Conservation (phyloP, 2,797 vertebrate genomes). For the Mionectes olivaceus region DNA sequence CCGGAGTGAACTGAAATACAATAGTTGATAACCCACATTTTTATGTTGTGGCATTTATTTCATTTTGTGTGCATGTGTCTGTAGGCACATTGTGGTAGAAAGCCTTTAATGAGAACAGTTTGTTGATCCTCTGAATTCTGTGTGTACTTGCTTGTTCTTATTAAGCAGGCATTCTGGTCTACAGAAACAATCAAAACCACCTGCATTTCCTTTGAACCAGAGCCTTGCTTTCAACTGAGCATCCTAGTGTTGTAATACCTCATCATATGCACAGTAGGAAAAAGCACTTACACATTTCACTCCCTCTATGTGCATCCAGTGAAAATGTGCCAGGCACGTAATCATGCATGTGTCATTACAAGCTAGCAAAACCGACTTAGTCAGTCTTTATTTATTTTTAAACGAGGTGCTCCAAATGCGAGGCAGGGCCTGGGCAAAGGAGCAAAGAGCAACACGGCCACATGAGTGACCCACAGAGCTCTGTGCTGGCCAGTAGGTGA, state of each 20-base stretch:
- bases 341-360: constrained; percentile 34
- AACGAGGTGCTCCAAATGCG: neutral
- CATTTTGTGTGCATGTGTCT: constrained; percentile 39
- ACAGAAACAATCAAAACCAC: constrained; percentile 58
- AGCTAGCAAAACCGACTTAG: neutral
- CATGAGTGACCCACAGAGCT: accelerated
- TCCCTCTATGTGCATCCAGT: constrained; percentile 38
- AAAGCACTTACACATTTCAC: constrained; percentile 48
- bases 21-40: constrained; percentile 28
- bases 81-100: constrained; percentile 28
- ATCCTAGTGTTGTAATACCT: constrained; percentile 57
- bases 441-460: neutral
- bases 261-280: constrained; percentile 62
- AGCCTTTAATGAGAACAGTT: constrained; percentile 60
- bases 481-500: neutral
- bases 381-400: neutral
- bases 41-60: constrained; percentile 52
- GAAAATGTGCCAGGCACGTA: constrained; percentile 63
- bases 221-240: constrained; percentile 54
- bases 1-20: neutral
- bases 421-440: neutral
- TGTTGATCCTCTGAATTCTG: constrained; percentile 50
- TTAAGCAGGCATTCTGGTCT: constrained; percentile 46
- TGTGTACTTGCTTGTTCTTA: constrained; percentile 53
- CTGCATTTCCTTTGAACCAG: constrained; percentile 61